Conservation (phyloP, 1,140 invertebrate species). For the Conus betulinus region DNA sequence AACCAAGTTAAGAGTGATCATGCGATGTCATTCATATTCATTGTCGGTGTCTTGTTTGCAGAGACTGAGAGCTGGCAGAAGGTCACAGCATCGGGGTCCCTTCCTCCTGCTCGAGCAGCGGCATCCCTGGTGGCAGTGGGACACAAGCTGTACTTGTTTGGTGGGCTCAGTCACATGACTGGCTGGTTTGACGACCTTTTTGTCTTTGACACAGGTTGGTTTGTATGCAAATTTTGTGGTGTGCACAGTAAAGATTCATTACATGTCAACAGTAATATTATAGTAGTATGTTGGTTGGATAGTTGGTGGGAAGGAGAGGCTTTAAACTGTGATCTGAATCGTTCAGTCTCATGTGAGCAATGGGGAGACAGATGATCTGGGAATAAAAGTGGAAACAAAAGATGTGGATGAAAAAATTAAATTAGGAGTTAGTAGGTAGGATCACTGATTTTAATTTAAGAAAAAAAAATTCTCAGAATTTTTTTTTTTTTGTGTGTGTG, state of each 20-base stretch:
- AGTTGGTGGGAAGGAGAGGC: too few relatives aligned
- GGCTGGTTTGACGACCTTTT: slow-evolving; percentile 71
- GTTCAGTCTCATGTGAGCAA: too few relatives aligned
- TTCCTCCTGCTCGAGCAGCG: slow-evolving; percentile 63
- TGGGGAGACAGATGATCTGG: too few relatives aligned
- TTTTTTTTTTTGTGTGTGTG: too few relatives aligned
- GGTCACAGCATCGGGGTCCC: slow-evolving; percentile 51
- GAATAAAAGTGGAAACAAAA: too few relatives aligned
- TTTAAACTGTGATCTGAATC: too few relatives aligned
- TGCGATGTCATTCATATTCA: background rate
- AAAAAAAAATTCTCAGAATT: too few relatives aligned
- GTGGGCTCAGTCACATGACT: slow-evolving; percentile 69
- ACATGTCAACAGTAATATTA: background rate
- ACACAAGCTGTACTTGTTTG: slow-evolving; percentile 71
- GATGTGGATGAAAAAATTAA: too few relatives aligned
- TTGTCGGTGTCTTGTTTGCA: slow-evolving; percentile 22
- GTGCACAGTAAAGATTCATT: background rate
- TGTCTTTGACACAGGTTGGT: slow-evolving; percentile 69
- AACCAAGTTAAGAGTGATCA: background rate
- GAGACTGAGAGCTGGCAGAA: slow-evolving; percentile 61
- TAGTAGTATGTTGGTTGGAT: too few relatives aligned
- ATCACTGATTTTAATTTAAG: too few relatives aligned
- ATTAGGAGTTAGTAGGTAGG: too few relatives aligned
- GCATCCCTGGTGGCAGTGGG: slow-evolving; percentile 66
- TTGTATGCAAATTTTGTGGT: background rate